Percentiles rank a stretch among this genome's conserved stretches.
Conservation (phyloP, 2,113 vertebrate species). For the Pteropus alecto region DNA sequence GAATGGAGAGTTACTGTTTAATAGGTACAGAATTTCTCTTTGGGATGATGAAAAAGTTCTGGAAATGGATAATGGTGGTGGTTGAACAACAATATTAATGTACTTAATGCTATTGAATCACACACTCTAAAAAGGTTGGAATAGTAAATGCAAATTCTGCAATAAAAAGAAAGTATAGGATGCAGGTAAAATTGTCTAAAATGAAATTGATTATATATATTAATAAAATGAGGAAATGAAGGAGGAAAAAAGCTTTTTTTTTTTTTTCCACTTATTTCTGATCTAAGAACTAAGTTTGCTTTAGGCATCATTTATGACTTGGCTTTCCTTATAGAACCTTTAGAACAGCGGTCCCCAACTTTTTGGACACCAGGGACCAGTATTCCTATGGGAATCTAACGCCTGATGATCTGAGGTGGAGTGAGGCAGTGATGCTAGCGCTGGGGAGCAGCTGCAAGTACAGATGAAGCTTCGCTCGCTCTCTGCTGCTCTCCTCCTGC, state of each 20-base stretch:
- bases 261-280: background rate
- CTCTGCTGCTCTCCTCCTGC: no score
- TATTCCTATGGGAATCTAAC: no score
- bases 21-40: background rate
- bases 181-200: background rate
- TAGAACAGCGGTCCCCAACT: background rate
- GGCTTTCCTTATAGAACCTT: constrained; percentile 10
- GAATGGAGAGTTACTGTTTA: background rate
- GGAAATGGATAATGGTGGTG: background rate
- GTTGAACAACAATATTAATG: background rate
- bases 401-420: no score
- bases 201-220: background rate
- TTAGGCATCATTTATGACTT: constrained; percentile 66
- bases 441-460: no score
- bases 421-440: no score
- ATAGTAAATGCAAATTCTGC: background rate
- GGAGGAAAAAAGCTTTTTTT: background rate
- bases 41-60: background rate
- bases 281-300: constrained; percentile 48
- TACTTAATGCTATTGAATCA: background rate
- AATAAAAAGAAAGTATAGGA: background rate
- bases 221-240: background rate
- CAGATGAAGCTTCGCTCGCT: no score
- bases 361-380: no score
- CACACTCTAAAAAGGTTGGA: background rate